phyloP scores from a whole-genome alignment of 64 coral and sea anemone genomes.

The Pachyseris speciosa region DNA sequence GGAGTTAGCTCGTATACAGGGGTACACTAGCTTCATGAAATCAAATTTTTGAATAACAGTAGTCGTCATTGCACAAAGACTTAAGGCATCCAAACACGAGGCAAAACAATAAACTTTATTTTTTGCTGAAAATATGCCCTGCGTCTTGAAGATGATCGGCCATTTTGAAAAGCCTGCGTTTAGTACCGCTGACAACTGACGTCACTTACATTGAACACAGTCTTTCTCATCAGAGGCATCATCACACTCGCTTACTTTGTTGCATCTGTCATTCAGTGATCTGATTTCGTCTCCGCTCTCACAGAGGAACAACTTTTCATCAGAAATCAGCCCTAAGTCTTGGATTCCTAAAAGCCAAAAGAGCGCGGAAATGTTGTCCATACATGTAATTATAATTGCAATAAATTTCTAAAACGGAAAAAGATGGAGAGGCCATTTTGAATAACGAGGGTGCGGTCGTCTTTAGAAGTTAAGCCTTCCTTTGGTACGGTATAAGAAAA shows the following conservation, averaged over 20 bases:
- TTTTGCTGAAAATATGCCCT: not conserved
- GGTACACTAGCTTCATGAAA: too few species aligned
- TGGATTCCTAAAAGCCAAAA: slow-evolving; percentile 20
- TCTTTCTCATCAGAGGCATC: slow-evolving; percentile 35
- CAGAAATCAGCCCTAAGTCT: slow-evolving; percentile 12
- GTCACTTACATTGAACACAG: slow-evolving; percentile 20
- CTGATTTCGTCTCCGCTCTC: slow-evolving; percentile 57
- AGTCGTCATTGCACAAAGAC: too few species aligned
- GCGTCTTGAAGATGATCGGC: not conserved
- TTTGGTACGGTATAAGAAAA: too few species aligned
- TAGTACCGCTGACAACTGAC: not conserved
- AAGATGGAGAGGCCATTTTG: too few species aligned
- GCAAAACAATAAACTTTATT: too few species aligned
- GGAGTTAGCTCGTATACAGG: too few species aligned
- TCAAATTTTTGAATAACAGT: too few species aligned
- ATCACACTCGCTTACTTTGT: slow-evolving; percentile 7
- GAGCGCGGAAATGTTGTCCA: not conserved
- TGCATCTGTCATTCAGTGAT: slow-evolving; percentile 11
- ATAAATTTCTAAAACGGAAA: too few species aligned
- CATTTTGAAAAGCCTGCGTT: not conserved
- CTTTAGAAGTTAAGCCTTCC: too few species aligned
- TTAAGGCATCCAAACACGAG: not conserved
- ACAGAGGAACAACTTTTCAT: slow-evolving; percentile 39
- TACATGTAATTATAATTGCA: too few species aligned
- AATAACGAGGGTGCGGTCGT: too few species aligned